Percentiles rank a stretch among this genome's conserved stretches.
phyloP scores from a whole-genome alignment of 2,888 invertebrate species.

The Tromatobia lineatoria region DNA sequence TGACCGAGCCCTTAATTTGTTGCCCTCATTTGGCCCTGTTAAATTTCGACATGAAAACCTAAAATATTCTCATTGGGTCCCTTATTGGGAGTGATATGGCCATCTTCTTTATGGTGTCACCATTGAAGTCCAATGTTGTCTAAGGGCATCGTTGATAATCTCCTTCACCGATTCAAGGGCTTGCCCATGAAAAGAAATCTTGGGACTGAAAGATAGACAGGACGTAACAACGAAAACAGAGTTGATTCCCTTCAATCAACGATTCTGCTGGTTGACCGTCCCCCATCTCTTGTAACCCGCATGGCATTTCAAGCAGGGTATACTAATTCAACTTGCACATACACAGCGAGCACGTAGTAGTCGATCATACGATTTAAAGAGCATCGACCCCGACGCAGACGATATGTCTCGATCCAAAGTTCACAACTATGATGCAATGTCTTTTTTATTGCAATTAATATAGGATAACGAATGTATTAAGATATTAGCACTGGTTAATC shows the following conservation, averaged over 20 bases:
- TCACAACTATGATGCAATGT: slow-evolving; percentile 12
- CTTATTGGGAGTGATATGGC: too few species aligned
- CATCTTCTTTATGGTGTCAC: too few species aligned
- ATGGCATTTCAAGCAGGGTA: slow-evolving; percentile 54
- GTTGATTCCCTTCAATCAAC: too few species aligned
- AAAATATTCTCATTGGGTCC: too few species aligned
- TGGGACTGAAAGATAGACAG: slow-evolving; percentile 7
- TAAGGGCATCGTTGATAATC: too few species aligned
- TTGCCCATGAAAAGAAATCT: too few species aligned
- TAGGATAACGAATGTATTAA: slow-evolving; percentile 27
- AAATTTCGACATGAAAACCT: too few species aligned
- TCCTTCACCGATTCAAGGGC: too few species aligned
- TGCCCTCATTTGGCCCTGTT: too few species aligned
- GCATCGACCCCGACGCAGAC: slow-evolving; percentile 59
- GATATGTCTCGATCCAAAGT: slow-evolving; percentile 14
- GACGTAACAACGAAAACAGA: background rate
- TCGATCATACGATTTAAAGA: slow-evolving; percentile 57
- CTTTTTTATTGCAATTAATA: slow-evolving; percentile 12
- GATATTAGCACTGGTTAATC: background rate
- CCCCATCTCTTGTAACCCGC: slow-evolving; percentile 53
- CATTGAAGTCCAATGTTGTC: too few species aligned
- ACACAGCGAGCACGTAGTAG: slow-evolving; percentile 29
- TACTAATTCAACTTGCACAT: slow-evolving; percentile 34
- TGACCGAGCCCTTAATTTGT: too few species aligned
- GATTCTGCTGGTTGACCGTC: slow-evolving; percentile 13